Percentiles rank a stretch among this genome's conserved stretches.
Conservation (phyloP, 2,888 invertebrate genomes). For the Gibbula magus region DNA sequence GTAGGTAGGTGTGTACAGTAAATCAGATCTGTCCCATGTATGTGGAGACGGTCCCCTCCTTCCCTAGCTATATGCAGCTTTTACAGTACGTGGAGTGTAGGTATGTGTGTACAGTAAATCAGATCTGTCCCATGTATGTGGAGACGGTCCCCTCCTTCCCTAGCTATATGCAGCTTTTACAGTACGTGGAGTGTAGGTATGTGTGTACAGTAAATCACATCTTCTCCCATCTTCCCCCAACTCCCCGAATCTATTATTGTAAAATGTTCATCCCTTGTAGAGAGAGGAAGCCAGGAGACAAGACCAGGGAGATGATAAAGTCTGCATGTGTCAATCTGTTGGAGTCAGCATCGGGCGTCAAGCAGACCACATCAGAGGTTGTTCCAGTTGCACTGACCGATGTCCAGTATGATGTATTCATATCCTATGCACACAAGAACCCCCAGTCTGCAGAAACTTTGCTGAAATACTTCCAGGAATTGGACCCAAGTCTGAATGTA, state of each 20-base stretch:
- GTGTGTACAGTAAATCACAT: background rate
- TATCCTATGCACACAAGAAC: slow-evolving; percentile 70
- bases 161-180: slow-evolving; percentile 69
- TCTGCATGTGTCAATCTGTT: slow-evolving; percentile 16
- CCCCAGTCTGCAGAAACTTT: slow-evolving; percentile 55
- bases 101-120: slow-evolving; percentile 52
- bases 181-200: slow-evolving; percentile 72
- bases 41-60: slow-evolving; percentile 51
- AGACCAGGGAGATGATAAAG: background rate
- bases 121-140: slow-evolving; percentile 66
- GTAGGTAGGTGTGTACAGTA: slow-evolving; percentile 59
- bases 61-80: slow-evolving; percentile 70
- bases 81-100: slow-evolving; percentile 72
- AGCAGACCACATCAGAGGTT: background rate
- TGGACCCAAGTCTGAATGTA: slow-evolving; percentile 57
- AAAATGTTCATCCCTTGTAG: slow-evolving; percentile 12
- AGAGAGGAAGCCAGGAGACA: slow-evolving; percentile 10
- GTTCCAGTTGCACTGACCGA: background rate
- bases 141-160: slow-evolving; percentile 60
- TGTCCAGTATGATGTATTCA: slow-evolving; percentile 67
- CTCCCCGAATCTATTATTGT: too few relatives aligned
- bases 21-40: slow-evolving; percentile 66
- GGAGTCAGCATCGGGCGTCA: background rate
- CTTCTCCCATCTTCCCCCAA: background rate
- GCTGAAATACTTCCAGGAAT: slow-evolving; percentile 48